Percentiles rank a stretch among this genome's conserved stretches.
Conservation (phyloP, 1,140 invertebrate genomes). For the Aethina tumida region DNA sequence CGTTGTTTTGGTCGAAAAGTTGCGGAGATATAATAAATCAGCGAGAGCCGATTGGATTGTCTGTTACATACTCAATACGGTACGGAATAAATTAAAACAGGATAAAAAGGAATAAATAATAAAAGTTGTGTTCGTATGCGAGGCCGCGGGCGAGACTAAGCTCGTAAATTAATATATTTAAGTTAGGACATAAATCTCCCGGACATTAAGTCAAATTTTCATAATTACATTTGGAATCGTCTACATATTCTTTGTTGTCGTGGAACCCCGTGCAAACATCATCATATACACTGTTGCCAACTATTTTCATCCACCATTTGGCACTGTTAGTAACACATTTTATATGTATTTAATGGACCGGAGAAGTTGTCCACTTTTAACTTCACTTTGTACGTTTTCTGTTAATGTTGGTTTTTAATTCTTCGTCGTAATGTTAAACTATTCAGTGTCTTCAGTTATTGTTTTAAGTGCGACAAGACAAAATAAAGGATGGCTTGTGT, state of each 20-base stretch:
- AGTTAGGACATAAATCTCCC: conserved; percentile 24
- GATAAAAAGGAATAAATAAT: conserved; percentile 14
- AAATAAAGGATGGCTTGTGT: too few relatives aligned
- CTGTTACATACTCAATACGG: conserved; percentile 10
- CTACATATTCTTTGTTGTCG: not conserved
- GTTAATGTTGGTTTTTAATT: too few relatives aligned
- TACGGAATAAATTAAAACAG: conserved; percentile 9
- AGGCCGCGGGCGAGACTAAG: conserved; percentile 19
- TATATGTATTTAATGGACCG: not conserved
- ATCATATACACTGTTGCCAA: not conserved
- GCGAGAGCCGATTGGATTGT: conserved; percentile 9
- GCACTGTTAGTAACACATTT: not conserved
- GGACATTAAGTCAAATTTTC: conserved; percentile 29
- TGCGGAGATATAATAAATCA: conserved; percentile 10
- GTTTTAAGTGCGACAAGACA: too few relatives aligned
- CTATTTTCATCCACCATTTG: not conserved
- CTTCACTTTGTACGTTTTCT: too few relatives aligned
- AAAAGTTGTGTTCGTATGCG: conserved; percentile 20
- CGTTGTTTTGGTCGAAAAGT: too few relatives aligned
- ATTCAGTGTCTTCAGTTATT: too few relatives aligned
- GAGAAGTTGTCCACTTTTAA: too few relatives aligned
- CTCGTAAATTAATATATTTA: conserved; percentile 29
- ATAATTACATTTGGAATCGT: conserved; percentile 25
- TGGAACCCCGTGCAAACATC: not conserved
- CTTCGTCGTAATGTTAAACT: too few relatives aligned